These are phyloP conservation scores for Sipunculus nudus DNA, from an alignment of 2,888 invertebrate species.

Conservation along the genomic window DNA sequence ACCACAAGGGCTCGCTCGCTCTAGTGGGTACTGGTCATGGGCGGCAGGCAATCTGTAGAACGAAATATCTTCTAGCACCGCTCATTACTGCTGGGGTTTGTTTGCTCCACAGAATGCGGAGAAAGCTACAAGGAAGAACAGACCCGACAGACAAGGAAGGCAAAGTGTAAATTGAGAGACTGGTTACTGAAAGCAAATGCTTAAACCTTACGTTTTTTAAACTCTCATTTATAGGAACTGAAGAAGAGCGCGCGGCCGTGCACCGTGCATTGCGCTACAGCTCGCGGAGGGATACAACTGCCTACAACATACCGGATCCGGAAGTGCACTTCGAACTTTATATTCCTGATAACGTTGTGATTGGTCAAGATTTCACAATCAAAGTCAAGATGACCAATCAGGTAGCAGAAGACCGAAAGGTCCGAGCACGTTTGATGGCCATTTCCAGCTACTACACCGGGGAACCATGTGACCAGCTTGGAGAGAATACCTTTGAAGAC, in stretches of 20 bases:
- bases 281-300: constrained; percentile 43
- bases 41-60: too few species aligned
- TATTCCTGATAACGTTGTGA: constrained; percentile 17
- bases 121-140: too few species aligned
- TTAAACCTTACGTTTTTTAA: too few species aligned
- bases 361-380: constrained; percentile 40
- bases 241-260: constrained; percentile 50
- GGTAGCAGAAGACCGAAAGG: constrained; percentile 45
- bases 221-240: constrained; percentile 39
- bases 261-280: constrained; percentile 27
- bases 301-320: constrained; percentile 29
- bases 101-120: too few species aligned
- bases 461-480: constrained; percentile 44
- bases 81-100: too few species aligned
- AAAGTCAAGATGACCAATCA: constrained; percentile 46
- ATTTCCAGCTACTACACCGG: constrained; percentile 58
- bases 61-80: too few species aligned
- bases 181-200: too few species aligned
- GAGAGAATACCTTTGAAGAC: constrained; percentile 43
- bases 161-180: too few species aligned
- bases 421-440: constrained; percentile 48
- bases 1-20: too few species aligned
- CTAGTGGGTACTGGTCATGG: too few species aligned
- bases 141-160: too few species aligned
- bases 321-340: constrained; percentile 24